Conservation (phyloP, 1,140 invertebrate species). For the Daktulosphaira vitifoliae region DNA sequence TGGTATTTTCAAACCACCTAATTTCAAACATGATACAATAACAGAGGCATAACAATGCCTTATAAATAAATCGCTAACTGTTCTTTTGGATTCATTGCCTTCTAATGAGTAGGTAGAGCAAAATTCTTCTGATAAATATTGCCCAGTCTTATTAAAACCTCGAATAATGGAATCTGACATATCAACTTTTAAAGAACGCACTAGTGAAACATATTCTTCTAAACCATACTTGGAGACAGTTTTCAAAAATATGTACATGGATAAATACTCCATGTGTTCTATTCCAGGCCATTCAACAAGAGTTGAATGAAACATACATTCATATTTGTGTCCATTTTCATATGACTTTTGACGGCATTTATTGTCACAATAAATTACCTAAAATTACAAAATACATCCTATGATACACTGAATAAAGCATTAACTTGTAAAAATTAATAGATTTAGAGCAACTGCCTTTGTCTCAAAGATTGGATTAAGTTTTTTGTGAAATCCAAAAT, state of each 20-base stretch:
- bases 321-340: conserved; percentile 51
- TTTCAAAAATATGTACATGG: conserved; percentile 1
- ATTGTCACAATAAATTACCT: conserved; percentile 45
- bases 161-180: neutral
- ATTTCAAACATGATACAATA: conserved; percentile 1
- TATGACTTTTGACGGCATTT: conserved; percentile 49
- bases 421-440: no score
- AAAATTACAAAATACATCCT: conserved; percentile 35
- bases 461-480: no score
- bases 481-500: no score
- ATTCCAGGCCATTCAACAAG: neutral
- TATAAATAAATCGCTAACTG: neutral
- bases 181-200: neutral
- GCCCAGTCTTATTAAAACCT: conserved; percentile 9
- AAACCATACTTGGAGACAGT: neutral
- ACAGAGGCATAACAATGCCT: conserved; percentile 12
- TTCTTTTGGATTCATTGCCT: conserved; percentile 20
- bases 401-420: no score
- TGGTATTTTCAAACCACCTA: conserved; percentile 5
- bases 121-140: conserved; percentile 13
- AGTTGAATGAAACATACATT: conserved; percentile 48
- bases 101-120: conserved; percentile 1
- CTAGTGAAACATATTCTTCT: neutral
- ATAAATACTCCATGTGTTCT: neutral
- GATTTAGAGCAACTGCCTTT: no score